Base-by-base conservation (phyloP, 1,140 invertebrate genomes). In the Mya arenaria region DNA sequence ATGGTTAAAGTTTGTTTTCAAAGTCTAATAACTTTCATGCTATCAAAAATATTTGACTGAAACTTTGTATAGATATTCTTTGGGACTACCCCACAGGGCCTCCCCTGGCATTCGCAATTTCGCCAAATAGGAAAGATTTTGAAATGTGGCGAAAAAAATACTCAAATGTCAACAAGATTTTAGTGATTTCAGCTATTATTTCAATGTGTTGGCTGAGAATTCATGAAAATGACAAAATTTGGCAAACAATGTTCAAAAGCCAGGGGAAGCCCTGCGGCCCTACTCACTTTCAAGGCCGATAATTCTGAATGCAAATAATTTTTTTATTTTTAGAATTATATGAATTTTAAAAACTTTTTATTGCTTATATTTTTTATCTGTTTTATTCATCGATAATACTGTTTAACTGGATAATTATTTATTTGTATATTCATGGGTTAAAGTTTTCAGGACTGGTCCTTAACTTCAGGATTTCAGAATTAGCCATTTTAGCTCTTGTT, bases 281-380 rank as follows among this genome's bases (percentile, higher is more conserved):
- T 58, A 6, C 6, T 58, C 55, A 58, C 55, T 58, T 58, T 58
- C 55, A 58, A 58, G 55, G 55, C 55, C 6, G 55, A 58, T 58
- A 58, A 58, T 62, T 62, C 58, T 62, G 58, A 62, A 62, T 62
- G 58, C 58, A 62, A 62, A 62, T 62, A 62, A 62, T 32, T 62
- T 10, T 15, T 32, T 62, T 62, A 62, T 62, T 62, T 62, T 62
- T 62, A 28, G n/a, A 62, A 62, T 62, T 62, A 62, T 62, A 19
- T 62, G 58, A 62, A 62, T 62, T 62, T 62, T 62, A 62, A 62
- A 10, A 62, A 15, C 58, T 62, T 62, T 62, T 62, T 62, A 62
- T 62, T 62, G 58, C 58, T 62, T 62, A 62, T 62, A 62, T 62
- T 62, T 62, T 62, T 62, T 62, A 62, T 62, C 58, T 62, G 58